Percentiles rank a stretch among this genome's conserved stretches.
These are phyloP conservation scores for Nesogale talazaci DNA, from an alignment of 2,113 vertebrate genomes.

Conservation along the genomic window DNA sequence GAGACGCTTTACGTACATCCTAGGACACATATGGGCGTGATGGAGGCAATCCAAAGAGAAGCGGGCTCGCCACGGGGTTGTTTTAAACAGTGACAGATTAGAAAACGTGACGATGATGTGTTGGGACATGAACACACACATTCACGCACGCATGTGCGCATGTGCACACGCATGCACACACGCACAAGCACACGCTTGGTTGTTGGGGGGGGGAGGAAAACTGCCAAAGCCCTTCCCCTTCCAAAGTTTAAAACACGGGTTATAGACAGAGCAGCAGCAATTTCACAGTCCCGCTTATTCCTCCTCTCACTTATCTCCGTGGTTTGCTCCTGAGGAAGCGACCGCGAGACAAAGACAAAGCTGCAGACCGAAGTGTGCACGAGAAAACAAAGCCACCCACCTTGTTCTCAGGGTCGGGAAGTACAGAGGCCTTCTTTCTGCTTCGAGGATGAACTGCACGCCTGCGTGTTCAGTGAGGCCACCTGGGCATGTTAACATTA, in stretches of 20 bases:
- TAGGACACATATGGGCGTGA: not conserved
- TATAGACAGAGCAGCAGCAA: slow-evolving; percentile 46
- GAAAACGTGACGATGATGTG: slow-evolving; percentile 43
- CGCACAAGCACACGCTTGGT: not conserved
- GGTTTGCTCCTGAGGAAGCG: slow-evolving; percentile 78
- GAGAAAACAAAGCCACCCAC: slow-evolving; percentile 86
- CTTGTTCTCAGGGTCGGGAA: slow-evolving; percentile 86
- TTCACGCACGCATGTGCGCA: not conserved
- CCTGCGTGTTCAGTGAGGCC: slow-evolving; percentile 75
- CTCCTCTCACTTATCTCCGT: slow-evolving; percentile 76
- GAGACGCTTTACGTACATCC: not conserved
- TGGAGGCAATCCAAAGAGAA: slow-evolving; percentile 22
- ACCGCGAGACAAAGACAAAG: slow-evolving; percentile 75
- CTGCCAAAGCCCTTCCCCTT: slow-evolving; percentile 58
- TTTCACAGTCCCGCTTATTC: slow-evolving; percentile 57
- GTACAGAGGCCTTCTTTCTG: slow-evolving; percentile 82
- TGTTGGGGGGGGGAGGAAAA: slow-evolving; percentile 47
- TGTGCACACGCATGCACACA: not conserved
- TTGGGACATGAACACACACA: slow-evolving; percentile 29
- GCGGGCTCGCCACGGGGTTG: not conserved
- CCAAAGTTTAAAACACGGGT: slow-evolving; percentile 68
- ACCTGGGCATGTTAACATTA: slow-evolving; percentile 82
- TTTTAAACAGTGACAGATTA: slow-evolving; percentile 75
- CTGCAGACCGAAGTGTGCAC: slow-evolving; percentile 78
- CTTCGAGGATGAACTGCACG: slow-evolving; percentile 82